Evolutionary conservation across 2,888 invertebrate genomes (phyloP).

Genomic region (Ypsolopha scabrella): DNA sequence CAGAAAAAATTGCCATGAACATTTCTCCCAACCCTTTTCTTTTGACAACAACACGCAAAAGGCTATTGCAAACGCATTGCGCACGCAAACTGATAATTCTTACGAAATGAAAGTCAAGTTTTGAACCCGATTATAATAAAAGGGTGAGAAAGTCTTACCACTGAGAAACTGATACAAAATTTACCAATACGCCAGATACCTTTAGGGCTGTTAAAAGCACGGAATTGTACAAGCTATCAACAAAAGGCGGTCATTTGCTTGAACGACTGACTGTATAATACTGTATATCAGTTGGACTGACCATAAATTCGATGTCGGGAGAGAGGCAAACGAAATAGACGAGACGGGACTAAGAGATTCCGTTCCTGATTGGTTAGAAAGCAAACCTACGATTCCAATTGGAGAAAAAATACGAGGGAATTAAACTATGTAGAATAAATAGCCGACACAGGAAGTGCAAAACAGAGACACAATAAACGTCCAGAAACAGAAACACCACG

Average conservation of each 20-base stretch:
- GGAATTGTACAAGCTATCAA: conserved; percentile 15
- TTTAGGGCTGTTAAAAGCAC: conserved; percentile 5
- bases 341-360: conserved; percentile 5
- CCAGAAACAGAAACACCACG: conserved; percentile 10
- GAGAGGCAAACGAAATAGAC: not conserved
- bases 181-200: conserved; percentile 1
- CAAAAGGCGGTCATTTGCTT: conserved; percentile 25
- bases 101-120: not conserved
- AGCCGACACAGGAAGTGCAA: conserved; percentile 6
- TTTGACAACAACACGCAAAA: conserved; percentile 1
- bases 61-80: conserved; percentile 2
- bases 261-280: conserved; percentile 14
- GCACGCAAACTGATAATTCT: not conserved
- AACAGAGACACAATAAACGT: conserved; percentile 17
- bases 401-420: not conserved
- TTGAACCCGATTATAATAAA: not conserved
- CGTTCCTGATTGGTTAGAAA: conserved; percentile 2
- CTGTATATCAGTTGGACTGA: conserved; percentile 16
- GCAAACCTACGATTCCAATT: not conserved
- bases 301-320: conserved; percentile 5
- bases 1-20: not conserved
- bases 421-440: not conserved
- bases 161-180: conserved; percentile 4
- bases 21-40: conserved; percentile 1
- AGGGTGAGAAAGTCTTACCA: conserved; percentile 2